Percentiles rank a stretch among this genome's conserved stretches.
phyloP scores from a whole-genome alignment of 2,888 invertebrate species.

The Atrina japonica region DNA sequence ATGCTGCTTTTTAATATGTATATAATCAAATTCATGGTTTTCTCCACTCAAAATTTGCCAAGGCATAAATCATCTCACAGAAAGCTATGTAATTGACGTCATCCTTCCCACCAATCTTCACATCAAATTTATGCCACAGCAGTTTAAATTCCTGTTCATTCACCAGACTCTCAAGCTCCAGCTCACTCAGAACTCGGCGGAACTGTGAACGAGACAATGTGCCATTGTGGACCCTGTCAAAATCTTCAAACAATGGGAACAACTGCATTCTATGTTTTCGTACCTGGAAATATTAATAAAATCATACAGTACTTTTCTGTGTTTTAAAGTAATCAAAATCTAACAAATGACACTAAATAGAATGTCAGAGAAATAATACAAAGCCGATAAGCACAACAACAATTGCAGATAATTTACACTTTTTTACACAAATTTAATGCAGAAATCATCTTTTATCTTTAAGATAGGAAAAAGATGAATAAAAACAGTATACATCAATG shows the following conservation, averaged over 20 bases:
- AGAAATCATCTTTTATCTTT: too few species aligned
- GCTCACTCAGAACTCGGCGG: slow-evolving; percentile 78
- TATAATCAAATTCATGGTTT: slow-evolving; percentile 62
- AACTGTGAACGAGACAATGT: slow-evolving; percentile 79
- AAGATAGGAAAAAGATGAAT: too few species aligned
- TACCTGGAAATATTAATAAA: slow-evolving; percentile 76
- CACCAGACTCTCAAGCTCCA: slow-evolving; percentile 76
- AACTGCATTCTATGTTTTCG: slow-evolving; percentile 78
- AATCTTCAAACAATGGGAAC: slow-evolving; percentile 79
- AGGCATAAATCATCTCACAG: slow-evolving; percentile 75
- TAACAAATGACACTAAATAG: too few species aligned
- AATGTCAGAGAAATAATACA: too few species aligned
- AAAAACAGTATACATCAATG: too few species aligned
- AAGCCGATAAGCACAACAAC: too few species aligned
- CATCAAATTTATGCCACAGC: slow-evolving; percentile 77
- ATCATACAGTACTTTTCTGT: too few species aligned
- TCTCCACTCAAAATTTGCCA: slow-evolving; percentile 73
- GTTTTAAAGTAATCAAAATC: too few species aligned
- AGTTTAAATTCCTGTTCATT: slow-evolving; percentile 76
- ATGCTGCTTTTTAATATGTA: too few species aligned
- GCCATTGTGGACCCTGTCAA: slow-evolving; percentile 76
- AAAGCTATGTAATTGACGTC: slow-evolving; percentile 78
- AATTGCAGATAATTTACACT: too few species aligned
- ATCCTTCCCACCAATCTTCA: slow-evolving; percentile 75
- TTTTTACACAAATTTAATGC: too few species aligned